These are phyloP conservation scores for Eulithis prunata DNA, from an alignment of 2,888 invertebrate species.

Conservation along the genomic window DNA sequence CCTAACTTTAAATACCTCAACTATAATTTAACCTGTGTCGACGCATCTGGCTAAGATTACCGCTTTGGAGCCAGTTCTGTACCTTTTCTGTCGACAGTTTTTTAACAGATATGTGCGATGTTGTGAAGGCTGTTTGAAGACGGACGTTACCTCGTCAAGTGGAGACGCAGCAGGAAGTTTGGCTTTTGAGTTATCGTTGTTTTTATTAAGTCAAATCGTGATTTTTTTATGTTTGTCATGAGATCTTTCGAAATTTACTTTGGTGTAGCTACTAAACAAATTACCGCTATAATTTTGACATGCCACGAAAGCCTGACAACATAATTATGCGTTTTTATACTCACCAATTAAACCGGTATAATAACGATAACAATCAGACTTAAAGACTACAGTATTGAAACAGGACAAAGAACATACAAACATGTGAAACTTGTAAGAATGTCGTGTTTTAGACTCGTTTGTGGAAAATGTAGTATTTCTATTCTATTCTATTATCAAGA, in stretches of 20 bases:
- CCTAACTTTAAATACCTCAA: slow-evolving; percentile 28
- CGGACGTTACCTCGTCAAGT: slow-evolving; percentile 18
- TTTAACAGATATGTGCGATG: slow-evolving; percentile 42
- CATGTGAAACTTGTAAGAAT: slow-evolving; percentile 25
- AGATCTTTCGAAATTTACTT: not conserved
- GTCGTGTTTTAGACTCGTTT: slow-evolving; percentile 9
- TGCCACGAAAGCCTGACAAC: not conserved
- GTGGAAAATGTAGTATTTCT: not conserved
- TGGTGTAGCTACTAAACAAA: not conserved
- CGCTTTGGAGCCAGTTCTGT: slow-evolving; percentile 48
- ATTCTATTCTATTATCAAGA: no score
- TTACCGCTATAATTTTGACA: slow-evolving; percentile 8
- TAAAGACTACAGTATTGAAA: slow-evolving; percentile 27
- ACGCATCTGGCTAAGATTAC: slow-evolving; percentile 47
- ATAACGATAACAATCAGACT: slow-evolving; percentile 29
- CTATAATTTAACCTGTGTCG: slow-evolving; percentile 15
- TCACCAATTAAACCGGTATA: slow-evolving; percentile 34
- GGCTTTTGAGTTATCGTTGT: slow-evolving; percentile 15
- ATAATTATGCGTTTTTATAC: slow-evolving; percentile 25
- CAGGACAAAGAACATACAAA: slow-evolving; percentile 25
- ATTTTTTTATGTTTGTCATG: not conserved
- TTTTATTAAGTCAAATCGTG: slow-evolving; percentile 6
- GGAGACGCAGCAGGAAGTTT: slow-evolving; percentile 25
- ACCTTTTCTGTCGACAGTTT: slow-evolving; percentile 40
- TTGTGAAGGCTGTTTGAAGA: slow-evolving; percentile 35